These are phyloP conservation scores for Cherax quadricarinatus DNA, from an alignment of 1,140 invertebrate species.

Conservation along the genomic window DNA sequence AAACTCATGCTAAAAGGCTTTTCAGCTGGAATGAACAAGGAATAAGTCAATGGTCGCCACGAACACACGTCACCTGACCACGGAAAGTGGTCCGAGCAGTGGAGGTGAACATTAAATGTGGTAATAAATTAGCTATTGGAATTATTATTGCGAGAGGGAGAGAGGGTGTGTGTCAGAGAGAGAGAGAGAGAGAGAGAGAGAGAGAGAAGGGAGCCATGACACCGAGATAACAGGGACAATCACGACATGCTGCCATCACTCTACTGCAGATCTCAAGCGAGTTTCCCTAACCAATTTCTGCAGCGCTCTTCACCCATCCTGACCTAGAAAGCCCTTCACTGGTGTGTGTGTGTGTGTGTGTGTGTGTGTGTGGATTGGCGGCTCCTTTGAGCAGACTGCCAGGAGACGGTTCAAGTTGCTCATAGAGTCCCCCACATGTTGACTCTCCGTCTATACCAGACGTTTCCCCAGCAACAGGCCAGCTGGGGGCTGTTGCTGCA, in stretches of 20 bases:
- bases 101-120: too few species aligned
- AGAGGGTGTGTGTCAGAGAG: neutral
- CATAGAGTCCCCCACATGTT: neutral
- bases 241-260: neutral
- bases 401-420: neutral
- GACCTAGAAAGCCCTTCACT: neutral
- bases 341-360: neutral
- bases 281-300: neutral
- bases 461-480: neutral
- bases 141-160: neutral
- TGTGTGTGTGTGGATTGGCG: neutral
- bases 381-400: neutral
- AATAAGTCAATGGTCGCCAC: too few species aligned
- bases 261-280: neutral
- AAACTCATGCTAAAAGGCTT: too few species aligned
- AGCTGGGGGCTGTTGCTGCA: too few species aligned
- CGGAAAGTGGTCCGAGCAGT: too few species aligned
- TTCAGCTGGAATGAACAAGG: too few species aligned
- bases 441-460: neutral
- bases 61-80: too few species aligned
- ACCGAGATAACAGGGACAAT: neutral
- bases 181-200: conserved; percentile 7
- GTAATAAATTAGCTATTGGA: too few species aligned
- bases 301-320: neutral
- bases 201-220: neutral